phyloP scores from a whole-genome alignment of 2,113 vertebrate species.

The Phrynocephalus versicolor region DNA sequence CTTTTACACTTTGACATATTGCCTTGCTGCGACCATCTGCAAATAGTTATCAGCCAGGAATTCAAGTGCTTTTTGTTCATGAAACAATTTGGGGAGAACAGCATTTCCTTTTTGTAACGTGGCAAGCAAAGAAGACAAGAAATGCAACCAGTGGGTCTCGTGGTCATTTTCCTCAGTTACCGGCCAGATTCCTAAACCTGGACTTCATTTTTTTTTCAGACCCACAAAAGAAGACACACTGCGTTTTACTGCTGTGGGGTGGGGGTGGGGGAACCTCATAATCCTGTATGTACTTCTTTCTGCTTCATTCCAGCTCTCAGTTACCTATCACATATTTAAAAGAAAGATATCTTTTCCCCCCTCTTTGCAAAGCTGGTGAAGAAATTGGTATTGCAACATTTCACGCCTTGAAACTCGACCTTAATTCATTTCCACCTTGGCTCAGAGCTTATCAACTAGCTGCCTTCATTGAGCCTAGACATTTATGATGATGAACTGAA shows the following conservation, averaged over 20 bases:
- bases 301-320: constrained; percentile 15
- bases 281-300: constrained; percentile 25
- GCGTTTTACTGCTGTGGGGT: constrained; percentile 9
- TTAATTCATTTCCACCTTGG: constrained; percentile 60
- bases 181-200: constrained; percentile 47
- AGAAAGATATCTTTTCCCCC: constrained; percentile 40
- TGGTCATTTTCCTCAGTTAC: constrained; percentile 41
- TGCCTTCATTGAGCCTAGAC: background rate
- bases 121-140: constrained; percentile 39
- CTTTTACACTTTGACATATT: constrained; percentile 71
- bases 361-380: background rate
- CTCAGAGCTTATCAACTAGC: constrained; percentile 38
- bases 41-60: constrained; percentile 67
- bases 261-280: constrained; percentile 25
- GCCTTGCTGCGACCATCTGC: constrained; percentile 68
- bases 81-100: constrained; percentile 56
- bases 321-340: constrained; percentile 15
- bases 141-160: background rate
- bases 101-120: constrained; percentile 47
- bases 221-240: background rate
- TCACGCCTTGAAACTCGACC: constrained; percentile 40
- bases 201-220: constrained; percentile 16
- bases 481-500: constrained; percentile 7
- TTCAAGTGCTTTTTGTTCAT: constrained; percentile 52
- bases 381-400: constrained; percentile 9